Percentiles rank a stretch among this genome's conserved stretches.
Conservation (phyloP, 2,113 vertebrate genomes). For the Oryzias melastigma region DNA sequence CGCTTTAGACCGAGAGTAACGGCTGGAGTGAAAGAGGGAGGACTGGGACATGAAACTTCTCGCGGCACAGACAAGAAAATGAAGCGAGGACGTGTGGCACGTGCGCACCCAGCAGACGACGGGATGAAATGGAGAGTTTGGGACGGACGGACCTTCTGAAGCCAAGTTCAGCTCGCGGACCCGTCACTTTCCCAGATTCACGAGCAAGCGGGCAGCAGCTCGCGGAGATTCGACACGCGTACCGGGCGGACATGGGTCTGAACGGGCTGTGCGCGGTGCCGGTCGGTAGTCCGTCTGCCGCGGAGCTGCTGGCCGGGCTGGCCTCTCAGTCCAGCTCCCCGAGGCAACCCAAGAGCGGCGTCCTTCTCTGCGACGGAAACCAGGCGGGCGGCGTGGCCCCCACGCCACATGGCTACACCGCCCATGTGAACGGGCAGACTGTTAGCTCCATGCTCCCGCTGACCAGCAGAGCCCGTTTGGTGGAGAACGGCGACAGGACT, state of each 20-base stretch:
- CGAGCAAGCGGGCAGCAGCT: slow-evolving; percentile 31
- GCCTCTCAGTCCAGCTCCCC: slow-evolving; percentile 66
- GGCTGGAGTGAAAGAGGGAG: neutral
- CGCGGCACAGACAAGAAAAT: slow-evolving; percentile 67
- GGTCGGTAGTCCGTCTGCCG: slow-evolving; percentile 55
- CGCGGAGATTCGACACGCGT: slow-evolving; percentile 25
- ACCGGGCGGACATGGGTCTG: slow-evolving; percentile 69
- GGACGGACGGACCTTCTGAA: slow-evolving; percentile 70
- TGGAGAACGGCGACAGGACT: slow-evolving; percentile 51
- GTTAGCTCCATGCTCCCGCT: slow-evolving; percentile 12
- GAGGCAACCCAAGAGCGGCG: slow-evolving; percentile 55
- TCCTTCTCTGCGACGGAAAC: slow-evolving; percentile 67
- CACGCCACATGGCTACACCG: slow-evolving; percentile 54
- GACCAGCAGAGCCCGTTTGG: slow-evolving; percentile 40
- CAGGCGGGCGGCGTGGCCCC: slow-evolving; percentile 48
- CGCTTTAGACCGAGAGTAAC: neutral
- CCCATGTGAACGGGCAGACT: slow-evolving; percentile 35
- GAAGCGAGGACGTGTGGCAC: slow-evolving; percentile 78
- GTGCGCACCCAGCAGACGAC: slow-evolving; percentile 69
- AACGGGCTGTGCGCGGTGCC: slow-evolving; percentile 58
- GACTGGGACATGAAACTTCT: slow-evolving; percentile 65
- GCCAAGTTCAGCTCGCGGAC: slow-evolving; percentile 50
- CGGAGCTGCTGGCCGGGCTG: slow-evolving; percentile 64
- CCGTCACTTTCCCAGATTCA: slow-evolving; percentile 19
- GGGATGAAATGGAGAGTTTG: slow-evolving; percentile 81